These are phyloP conservation scores for Siniperca obscura DNA, from an alignment of 2,797 vertebrate genomes.

Conservation along the genomic window DNA sequence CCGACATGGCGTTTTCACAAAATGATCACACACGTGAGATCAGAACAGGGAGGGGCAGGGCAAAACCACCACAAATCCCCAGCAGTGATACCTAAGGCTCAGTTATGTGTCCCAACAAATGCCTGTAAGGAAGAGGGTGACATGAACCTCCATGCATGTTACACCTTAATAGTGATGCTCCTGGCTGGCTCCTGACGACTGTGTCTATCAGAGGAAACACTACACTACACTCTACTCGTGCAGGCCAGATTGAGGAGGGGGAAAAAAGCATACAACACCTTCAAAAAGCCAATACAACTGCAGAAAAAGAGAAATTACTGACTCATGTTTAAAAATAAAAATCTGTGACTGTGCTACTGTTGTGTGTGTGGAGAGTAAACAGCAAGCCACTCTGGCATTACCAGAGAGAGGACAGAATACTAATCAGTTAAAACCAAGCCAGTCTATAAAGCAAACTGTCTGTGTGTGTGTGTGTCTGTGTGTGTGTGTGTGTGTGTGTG, in stretches of 20 bases:
- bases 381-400: constrained; percentile 3
- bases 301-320: not conserved
- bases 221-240: not conserved
- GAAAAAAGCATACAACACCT: not conserved
- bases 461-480: not conserved
- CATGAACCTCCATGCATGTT: not conserved
- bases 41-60: not conserved
- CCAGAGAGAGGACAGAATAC: constrained; percentile 22
- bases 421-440: constrained; percentile 22
- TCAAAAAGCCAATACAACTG: not conserved
- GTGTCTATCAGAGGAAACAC: not conserved
- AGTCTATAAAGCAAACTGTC: constrained; percentile 26
- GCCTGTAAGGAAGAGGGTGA: not conserved
- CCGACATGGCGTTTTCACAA: not conserved
- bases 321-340: not conserved
- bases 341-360: not conserved
- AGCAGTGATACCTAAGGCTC: not conserved
- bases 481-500: not conserved
- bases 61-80: not conserved
- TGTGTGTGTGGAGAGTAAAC: not conserved
- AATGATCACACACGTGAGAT: no score
- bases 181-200: not conserved
- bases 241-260: rapidly evolving
- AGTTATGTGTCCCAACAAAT: constrained; percentile 8
- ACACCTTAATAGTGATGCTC: not conserved